phyloP scores from a whole-genome alignment of 2,113 vertebrate species.

The Choloepus hoffmanni region DNA sequence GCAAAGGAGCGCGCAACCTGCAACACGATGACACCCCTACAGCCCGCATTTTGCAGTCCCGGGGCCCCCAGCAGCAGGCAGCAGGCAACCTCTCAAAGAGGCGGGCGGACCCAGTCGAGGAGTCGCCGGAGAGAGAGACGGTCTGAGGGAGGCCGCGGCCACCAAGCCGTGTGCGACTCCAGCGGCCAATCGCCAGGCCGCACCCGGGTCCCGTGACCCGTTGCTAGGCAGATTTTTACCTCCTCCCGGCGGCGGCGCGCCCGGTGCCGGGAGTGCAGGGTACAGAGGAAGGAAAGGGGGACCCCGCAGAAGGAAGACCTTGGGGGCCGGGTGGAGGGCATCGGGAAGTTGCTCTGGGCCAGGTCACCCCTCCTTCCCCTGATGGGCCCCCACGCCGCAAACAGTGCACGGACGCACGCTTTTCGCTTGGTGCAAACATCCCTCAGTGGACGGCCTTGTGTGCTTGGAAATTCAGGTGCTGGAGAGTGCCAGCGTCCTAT shows the following conservation, averaged over 20 bases:
- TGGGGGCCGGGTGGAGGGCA: too few species aligned
- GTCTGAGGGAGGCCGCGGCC: not conserved
- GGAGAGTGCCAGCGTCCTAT: not conserved
- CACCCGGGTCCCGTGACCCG: not conserved
- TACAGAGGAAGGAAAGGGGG: not conserved
- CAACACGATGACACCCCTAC: not conserved
- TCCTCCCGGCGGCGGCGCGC: not conserved
- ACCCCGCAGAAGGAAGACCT: not conserved
- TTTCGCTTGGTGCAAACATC: not conserved
- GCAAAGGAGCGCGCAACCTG: not conserved
- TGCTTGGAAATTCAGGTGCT: not conserved
- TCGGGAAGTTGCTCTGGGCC: not conserved
- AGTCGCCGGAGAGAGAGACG: fast-evolving
- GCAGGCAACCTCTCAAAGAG: not conserved
- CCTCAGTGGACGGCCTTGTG: not conserved
- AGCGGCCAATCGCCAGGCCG: not conserved
- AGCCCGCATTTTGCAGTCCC: not conserved
- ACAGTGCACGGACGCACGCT: not conserved
- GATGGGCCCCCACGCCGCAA: not conserved
- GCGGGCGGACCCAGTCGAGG: not conserved
- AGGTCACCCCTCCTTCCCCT: not conserved
- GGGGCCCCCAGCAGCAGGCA: not conserved
- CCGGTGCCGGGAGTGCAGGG: fast-evolving
- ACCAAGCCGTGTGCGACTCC: not conserved
- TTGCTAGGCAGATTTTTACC: conserved; percentile 4